Conservation (phyloP, 2,888 invertebrate genomes). For the Dasysyrphus tricinctus region DNA sequence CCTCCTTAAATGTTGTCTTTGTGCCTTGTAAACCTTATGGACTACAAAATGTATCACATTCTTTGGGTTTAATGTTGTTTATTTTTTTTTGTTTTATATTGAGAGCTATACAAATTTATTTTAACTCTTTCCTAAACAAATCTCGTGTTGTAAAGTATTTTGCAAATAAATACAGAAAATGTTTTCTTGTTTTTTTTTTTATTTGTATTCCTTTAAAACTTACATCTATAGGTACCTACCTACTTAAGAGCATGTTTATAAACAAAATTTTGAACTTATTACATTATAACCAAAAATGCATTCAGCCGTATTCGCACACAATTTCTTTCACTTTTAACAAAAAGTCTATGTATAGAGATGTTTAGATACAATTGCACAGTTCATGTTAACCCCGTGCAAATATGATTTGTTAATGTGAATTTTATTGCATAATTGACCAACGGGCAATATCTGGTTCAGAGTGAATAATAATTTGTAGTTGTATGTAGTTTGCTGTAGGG, state of each 20-base stretch:
- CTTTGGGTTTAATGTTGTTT: constrained; percentile 46
- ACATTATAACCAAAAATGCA: constrained; percentile 41
- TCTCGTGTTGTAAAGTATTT: constrained; percentile 51
- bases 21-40: constrained; percentile 18
- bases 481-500: constrained; percentile 55
- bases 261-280: constrained; percentile 46
- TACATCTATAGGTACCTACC: not conserved
- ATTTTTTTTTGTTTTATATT: not conserved
- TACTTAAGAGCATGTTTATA: not conserved
- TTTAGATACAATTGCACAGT: constrained; percentile 55
- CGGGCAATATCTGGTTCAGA: not conserved
- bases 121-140: constrained; percentile 44
- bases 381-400: constrained; percentile 60
- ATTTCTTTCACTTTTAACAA: constrained; percentile 71
- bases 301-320: constrained; percentile 41
- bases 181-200: constrained; percentile 6
- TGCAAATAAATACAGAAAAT: constrained; percentile 36
- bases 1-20: constrained; percentile 42
- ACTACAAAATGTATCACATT: constrained; percentile 67
- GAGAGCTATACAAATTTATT: constrained; percentile 46
- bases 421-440: constrained; percentile 67
- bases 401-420: constrained; percentile 70
- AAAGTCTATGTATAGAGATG: not conserved
- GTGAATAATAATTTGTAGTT: constrained; percentile 22
- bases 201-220: constrained; percentile 49